Evolutionary conservation across 1,140 invertebrate genomes (phyloP).

Genomic region (Hyles vespertilio): DNA sequence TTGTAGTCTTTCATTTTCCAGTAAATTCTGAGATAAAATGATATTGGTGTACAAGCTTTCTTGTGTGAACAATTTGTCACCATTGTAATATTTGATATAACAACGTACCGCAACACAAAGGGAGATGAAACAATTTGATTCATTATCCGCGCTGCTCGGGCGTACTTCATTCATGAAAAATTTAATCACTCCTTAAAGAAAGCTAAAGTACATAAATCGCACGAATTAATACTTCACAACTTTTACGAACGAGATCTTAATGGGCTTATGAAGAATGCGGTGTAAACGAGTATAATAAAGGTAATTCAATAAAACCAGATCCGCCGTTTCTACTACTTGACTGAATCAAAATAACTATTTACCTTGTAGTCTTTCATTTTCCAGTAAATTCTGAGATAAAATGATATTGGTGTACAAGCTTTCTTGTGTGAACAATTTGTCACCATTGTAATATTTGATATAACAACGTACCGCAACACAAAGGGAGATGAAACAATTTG

Average conservation of each 20-base stretch:
- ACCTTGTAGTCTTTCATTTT: not conserved
- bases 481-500: slow-evolving; percentile 15
- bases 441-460: not conserved
- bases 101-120: slow-evolving; percentile 8
- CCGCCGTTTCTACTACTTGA: too few species aligned
- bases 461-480: slow-evolving; percentile 8
- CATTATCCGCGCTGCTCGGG: slow-evolving; percentile 10
- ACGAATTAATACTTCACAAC: slow-evolving; percentile 25
- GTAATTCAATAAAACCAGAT: too few species aligned
- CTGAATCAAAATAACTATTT: not conserved
- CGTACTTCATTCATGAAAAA: slow-evolving; percentile 21
- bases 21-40: too few species aligned
- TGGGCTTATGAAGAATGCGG: too few species aligned
- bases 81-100: slow-evolving; percentile 1
- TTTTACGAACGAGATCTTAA: slow-evolving; percentile 36
- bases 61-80: not conserved
- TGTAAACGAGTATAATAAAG: too few species aligned
- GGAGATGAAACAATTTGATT: slow-evolving; percentile 17
- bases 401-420: not conserved
- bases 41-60: not conserved
- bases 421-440: not conserved
- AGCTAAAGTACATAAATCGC: slow-evolving; percentile 48
- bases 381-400: too few species aligned
- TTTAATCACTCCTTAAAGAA: slow-evolving; percentile 36
- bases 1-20: not conserved